A percentile compares a stretch with the other conserved stretches of the same genome.
Evolutionary conservation across 2,797 vertebrate species (phyloP).

Genomic region (Myotis vivesi): DNA sequence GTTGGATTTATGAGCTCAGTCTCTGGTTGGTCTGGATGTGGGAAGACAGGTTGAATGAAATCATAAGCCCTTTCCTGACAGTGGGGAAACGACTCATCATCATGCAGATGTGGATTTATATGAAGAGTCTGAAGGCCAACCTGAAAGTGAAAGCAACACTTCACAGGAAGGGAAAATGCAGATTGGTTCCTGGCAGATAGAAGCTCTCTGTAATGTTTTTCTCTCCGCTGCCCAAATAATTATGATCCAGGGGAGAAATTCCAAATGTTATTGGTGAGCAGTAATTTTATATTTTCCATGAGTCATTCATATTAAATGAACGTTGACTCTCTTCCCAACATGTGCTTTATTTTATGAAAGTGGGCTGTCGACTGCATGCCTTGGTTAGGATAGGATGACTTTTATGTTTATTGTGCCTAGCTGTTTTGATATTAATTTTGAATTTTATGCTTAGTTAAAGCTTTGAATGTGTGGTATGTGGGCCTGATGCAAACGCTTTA

Average conservation of each 20-base stretch:
- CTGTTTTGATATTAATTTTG: background rate
- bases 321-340: background rate
- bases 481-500: background rate
- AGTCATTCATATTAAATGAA: conserved; percentile 16
- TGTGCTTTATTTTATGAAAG: conserved; percentile 33
- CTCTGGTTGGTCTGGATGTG: background rate
- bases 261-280: conserved; percentile 20
- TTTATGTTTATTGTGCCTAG: background rate
- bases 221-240: background rate
- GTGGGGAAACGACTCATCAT: background rate
- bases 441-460: background rate
- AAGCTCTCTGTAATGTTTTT: background rate
- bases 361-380: background rate
- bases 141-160: background rate
- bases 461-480: background rate
- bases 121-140: background rate
- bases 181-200: background rate
- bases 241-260: background rate
- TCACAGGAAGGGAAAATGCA: background rate
- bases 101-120: background rate
- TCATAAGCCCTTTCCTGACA: background rate
- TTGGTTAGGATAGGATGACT: background rate
- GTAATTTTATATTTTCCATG: conserved; percentile 49
- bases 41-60: background rate
- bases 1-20: background rate